Evolutionary conservation across 2,113 vertebrate genomes (phyloP).

Genomic region (Albula goreensis): DNA sequence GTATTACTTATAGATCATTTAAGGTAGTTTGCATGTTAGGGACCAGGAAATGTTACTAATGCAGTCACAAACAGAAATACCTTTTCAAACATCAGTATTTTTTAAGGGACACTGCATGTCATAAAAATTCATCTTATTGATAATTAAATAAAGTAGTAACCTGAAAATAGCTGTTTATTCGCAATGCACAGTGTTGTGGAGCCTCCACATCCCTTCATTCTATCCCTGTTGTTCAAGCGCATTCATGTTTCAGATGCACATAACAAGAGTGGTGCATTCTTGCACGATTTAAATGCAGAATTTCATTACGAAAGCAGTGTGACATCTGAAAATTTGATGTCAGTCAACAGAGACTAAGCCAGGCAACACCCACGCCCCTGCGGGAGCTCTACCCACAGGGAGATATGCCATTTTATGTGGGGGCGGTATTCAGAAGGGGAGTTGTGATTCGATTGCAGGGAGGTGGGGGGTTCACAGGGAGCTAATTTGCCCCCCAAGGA

Average conservation of each 20-base stretch:
- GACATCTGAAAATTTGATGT: neutral
- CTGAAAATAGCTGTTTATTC: no score
- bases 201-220: no score
- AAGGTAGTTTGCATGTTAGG: neutral
- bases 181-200: no score
- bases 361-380: neutral
- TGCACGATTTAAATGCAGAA: no score
- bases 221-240: no score
- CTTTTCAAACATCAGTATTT: neutral
- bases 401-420: neutral
- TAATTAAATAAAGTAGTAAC: neutral
- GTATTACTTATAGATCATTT: neutral
- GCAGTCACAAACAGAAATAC: neutral
- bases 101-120: neutral
- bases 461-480: neutral
- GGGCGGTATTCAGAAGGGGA: neutral
- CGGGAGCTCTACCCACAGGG: neutral
- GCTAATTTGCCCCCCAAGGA: neutral
- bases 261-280: no score
- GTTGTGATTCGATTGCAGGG: neutral
- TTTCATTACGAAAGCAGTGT: neutral
- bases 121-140: neutral
- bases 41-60: neutral
- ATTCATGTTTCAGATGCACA: no score
- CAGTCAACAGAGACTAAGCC: neutral